Base-by-base conservation (phyloP, 2,113 vertebrate species). In the Pholis gunnellus region DNA sequence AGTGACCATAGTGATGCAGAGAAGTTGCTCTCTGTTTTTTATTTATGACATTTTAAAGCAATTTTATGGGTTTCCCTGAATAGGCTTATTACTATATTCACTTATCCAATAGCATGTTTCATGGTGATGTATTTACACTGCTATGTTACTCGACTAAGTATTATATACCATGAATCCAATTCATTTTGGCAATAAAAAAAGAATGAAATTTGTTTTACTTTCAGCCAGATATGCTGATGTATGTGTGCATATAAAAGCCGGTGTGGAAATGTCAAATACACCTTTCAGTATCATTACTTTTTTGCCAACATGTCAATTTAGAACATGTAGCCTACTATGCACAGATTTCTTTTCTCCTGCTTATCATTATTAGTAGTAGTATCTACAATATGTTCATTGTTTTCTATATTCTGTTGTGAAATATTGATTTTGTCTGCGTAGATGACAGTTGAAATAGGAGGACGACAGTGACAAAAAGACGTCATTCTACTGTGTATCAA, bases 21-120 rank as follows among this genome's bases (percentile, higher is more conserved):
- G 34, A 48, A 65, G 61, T 27, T 10, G 38, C 22, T 31, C 20
- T 64, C 57, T 72, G 13, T 61, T 75, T 46, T 76, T 42, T 72
- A 88, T 85, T 78, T 86, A 83, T 89, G 78, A 57, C 61, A 81
- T 90, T 88, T 76, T 84, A 80, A 87, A 86, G 29, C 44, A 78
- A 59, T 82, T 81, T 78, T 75, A 88, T 88, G 60, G 75, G 20
- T 69, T 78, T 81, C 75, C 59, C 66, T 69, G 42, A 75, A 65
- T 4, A 34, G 64, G 78, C 44, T 73, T 86, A 75, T 80, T 87
- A 75, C 54, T 65, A 72, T 80, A 88, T 88, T 86, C 67, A 84
- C 65, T 69, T 83, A 69, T 75, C 17, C 1, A 15, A 81, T n/a
- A 59, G 25, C 57, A 60, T 31, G 65, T 42, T 87, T 85, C 78